Evolutionary conservation across 2,113 vertebrate species (phyloP).

Genomic region (Phyllostomus discolor): DNA sequence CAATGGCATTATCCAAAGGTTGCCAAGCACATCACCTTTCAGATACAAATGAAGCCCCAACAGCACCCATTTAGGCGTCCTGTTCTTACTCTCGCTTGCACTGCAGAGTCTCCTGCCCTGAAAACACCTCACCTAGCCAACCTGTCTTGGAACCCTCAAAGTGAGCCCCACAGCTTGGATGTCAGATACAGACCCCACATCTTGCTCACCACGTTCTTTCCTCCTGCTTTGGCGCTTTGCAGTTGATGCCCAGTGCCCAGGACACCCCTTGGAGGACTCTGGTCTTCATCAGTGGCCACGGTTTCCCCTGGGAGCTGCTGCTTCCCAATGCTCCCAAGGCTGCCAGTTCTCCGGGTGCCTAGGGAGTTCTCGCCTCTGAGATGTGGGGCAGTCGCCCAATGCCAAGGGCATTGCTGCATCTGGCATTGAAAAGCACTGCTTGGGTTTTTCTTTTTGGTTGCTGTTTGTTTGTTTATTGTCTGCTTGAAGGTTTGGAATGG

Average conservation of each 20-base stretch:
- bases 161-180: neutral
- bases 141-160: neutral
- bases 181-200: neutral
- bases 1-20: neutral
- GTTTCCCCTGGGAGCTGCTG: neutral
- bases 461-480: neutral
- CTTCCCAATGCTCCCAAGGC: neutral
- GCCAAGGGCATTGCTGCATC: neutral
- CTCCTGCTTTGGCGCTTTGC: neutral
- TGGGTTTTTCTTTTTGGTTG: neutral
- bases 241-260: neutral
- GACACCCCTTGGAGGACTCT: neutral
- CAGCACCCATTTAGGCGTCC: neutral
- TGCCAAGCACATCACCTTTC: neutral
- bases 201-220: neutral
- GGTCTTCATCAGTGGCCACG: accelerated
- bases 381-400: neutral
- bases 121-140: neutral
- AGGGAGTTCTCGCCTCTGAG: neutral
- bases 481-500: neutral
- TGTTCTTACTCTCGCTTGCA: neutral
- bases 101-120: neutral
- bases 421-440: neutral
- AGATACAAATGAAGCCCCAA: neutral
- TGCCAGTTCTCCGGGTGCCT: neutral